Evolutionary conservation across 2,888 invertebrate genomes (phyloP), one percentile per base, ranked within the genome.

Genomic region (Agriopis marginaria): DNA sequence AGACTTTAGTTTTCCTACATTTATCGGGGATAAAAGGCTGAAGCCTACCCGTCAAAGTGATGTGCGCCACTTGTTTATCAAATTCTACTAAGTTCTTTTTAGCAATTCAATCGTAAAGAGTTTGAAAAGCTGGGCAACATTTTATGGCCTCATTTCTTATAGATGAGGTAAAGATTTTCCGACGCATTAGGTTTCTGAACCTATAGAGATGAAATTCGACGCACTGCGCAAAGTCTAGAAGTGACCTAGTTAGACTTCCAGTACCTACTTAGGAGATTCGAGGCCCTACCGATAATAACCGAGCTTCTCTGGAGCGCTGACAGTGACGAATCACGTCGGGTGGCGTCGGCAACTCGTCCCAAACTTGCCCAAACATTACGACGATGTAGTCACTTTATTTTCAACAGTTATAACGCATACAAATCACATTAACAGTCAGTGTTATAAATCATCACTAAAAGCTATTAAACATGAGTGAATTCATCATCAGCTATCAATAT

Each of bases 321-420:
- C 63, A 55, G 47, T 63, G 63, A 63, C 55, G 54, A 17, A 63
- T 63, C 49, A 47, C 58, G 45, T 7, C 23, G 58, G n/a, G 54
- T 9, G 11, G 11, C 12, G 39, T 6, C 40, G 54, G 54, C 44
- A 47, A 60, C 49, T 50, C 60, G 50, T 53, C 32, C 23, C n/a
- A 44, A 53, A 62, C 44, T 62, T 14, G 14, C 14, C 44, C 51
- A 7, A 23, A 51, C 23, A 42, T 61, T 42, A 51, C 23, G 9
- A 10, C 44, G n/a, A 53, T n/a, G 44, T 8, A 8, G 11, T 42
- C 23, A 60, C n/a, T 58, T 17, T 47, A 23, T 32, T 59, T 12
- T 47, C 54, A 54, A 12, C n/a, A 11, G 23, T 23, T 9, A 44
- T 45, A 58, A 45, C 17, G 39, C 49, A 45, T 7, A 62, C 44